A percentile compares a stretch with the other conserved stretches of the same genome.
Evolutionary conservation across 2,888 invertebrate species (phyloP).

Genomic region (Sinelater perroti): DNA sequence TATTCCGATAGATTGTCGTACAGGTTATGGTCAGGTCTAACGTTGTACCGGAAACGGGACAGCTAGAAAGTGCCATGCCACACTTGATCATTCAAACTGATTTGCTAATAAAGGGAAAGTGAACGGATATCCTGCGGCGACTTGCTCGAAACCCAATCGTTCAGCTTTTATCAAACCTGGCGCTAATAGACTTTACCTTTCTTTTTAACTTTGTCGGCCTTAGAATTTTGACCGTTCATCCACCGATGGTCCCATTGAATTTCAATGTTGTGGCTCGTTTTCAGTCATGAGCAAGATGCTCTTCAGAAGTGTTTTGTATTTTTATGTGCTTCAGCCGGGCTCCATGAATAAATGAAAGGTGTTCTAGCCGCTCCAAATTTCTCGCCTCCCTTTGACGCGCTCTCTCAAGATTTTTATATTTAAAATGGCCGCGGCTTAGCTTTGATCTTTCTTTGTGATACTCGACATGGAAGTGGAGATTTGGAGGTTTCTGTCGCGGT

Average conservation of each 20-base stretch:
- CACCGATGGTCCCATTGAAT: too few species aligned
- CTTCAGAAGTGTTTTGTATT: too few species aligned
- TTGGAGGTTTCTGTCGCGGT: background rate
- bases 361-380: background rate
- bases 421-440: slow-evolving; percentile 1
- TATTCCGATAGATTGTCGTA: slow-evolving; percentile 18
- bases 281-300: too few species aligned
- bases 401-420: background rate
- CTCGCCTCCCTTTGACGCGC: background rate
- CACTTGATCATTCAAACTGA: slow-evolving; percentile 45
- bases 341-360: background rate
- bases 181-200: too few species aligned
- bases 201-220: too few species aligned
- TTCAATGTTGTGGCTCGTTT: too few species aligned
- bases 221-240: too few species aligned
- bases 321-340: background rate
- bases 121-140: slow-evolving; percentile 55
- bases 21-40: slow-evolving; percentile 27
- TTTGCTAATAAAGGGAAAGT: slow-evolving; percentile 58
- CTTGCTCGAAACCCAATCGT: slow-evolving; percentile 24
- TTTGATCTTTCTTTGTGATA: slow-evolving; percentile 18
- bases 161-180: slow-evolving; percentile 3
- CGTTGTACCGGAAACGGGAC: slow-evolving; percentile 25
- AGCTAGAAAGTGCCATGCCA: slow-evolving; percentile 29
- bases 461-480: slow-evolving; percentile 9